Evolutionary conservation across 2,797 vertebrate species (phyloP).

Genomic region (Fistularia commersonii): DNA sequence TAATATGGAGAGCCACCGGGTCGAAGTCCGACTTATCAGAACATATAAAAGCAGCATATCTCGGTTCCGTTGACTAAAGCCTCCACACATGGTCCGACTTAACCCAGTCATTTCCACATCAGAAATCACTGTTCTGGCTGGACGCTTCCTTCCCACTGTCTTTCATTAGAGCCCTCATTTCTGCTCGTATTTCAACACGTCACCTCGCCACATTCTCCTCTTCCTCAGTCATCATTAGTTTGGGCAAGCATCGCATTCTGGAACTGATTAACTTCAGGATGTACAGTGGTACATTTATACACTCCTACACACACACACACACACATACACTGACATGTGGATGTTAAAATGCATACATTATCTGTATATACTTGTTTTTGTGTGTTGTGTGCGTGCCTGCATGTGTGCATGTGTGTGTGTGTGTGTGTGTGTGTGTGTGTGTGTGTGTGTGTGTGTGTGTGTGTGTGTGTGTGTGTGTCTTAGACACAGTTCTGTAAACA

Average conservation of each 20-base stretch:
- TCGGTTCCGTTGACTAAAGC: conserved; percentile 25
- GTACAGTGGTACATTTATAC: conserved; percentile 25
- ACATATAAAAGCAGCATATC: conserved; percentile 7
- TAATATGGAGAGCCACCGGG: conserved; percentile 19
- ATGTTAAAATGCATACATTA: conserved; percentile 18
- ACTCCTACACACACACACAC: conserved; percentile 17
- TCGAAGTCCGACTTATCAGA: conserved; percentile 27
- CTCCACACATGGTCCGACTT: conserved; percentile 64
- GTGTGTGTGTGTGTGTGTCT: conserved; percentile 37
- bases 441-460: background rate
- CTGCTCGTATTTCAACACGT: conserved; percentile 65
- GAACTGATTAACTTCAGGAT: conserved; percentile 55
- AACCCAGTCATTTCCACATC: conserved; percentile 62
- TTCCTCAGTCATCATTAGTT: conserved; percentile 45
- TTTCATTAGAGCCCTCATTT: conserved; percentile 56
- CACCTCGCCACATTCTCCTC: conserved; percentile 42
- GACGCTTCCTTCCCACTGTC: conserved; percentile 54
- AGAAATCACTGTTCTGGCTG: conserved; percentile 58
- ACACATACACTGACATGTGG: conserved; percentile 18
- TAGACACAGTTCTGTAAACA: conserved; percentile 58
- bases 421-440: conserved; percentile 20
- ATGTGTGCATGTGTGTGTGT: conserved; percentile 3
- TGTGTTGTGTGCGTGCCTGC: background rate
- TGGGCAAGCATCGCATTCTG: conserved; percentile 54
- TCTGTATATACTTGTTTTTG: background rate